Evolutionary conservation across 1,140 invertebrate genomes (phyloP), one percentile per base, ranked within the genome.

Genomic region (Campoletis sonorensis): DNA sequence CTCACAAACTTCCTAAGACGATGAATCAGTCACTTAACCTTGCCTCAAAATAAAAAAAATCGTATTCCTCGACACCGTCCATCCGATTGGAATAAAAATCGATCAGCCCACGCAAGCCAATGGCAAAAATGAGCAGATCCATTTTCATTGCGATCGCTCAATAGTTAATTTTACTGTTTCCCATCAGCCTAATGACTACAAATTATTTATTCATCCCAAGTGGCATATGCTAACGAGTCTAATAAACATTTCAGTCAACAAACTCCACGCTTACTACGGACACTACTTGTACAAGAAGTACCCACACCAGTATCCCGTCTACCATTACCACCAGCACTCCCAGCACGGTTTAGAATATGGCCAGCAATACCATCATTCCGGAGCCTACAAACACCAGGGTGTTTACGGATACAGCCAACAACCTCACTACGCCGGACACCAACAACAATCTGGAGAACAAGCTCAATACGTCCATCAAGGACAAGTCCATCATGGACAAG

Each of bases 281-380:
- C 88, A 91, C 75, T 89, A 91, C 23, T 85, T 85, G 18, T 87
- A 88, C 81, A 84, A 86, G 37, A 87, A 87, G 49, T 87, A 88
- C 81, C 85, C 87, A 23, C 86, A 87, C 26, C 89, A 88, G 82
- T 87, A 89, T 27, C 81, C 77, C 8, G 45, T 79, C 80, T 70
- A 79, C 87, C 87, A 80, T 75, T 83, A 72, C 83, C 13, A 80
- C 1, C 51, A 81, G n/a, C 82, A 85, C 71, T 68, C 33, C 11
- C 64, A 81, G 30, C 73, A 81, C 77, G 61, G 49, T 23, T 61
- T 68, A 1, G 83, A 68, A 5, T 51, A 81, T 18, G 40, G 40
- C 5, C 40, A 45, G 8, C 40, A 45, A 45, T 45, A 45, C 40
- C 40, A 45, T 1, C 68, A 80, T 16, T 54, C 33, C 77, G 49